Base-by-base conservation (phyloP, 2,888 invertebrate genomes). In the Elgonia sp. region DNA sequence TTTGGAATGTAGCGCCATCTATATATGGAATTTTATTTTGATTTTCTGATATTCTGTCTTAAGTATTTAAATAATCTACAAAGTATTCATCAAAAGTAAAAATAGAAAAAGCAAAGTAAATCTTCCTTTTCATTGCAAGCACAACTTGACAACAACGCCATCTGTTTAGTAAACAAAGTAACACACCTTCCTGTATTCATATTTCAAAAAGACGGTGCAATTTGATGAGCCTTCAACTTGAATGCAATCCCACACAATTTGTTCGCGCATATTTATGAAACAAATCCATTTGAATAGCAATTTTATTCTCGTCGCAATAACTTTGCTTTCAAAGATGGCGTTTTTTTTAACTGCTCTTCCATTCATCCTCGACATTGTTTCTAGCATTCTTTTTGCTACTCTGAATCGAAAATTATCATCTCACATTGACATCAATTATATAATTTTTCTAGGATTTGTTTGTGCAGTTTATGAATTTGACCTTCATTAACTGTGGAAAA, bases 351-450 rank as follows among this genome's bases (percentile, higher is more conserved):
- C 12, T 69, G 75, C 75, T 63, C 63, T 62, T 63, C 9, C 21
- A 76, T 50, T 76, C 20, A 76, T 63, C 63, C 75, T 76, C 75
- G 63, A 29, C 67, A 79, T 79, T 79, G 79, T 79, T 79, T 79
- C 69, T 21, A 42, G 6, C 69, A 62, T 62, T 42, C 80, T 60
- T 70, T 60, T 60, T 70, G 18, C 2, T 20, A 46, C 40, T 37
- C 67, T 20, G 77, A 80, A 80, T 77, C 10, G 67, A 80, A 80
- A 50, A 50, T 53, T 37, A 57, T 29, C 29, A 37, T 53, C 29
- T 80, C 39, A 14, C 69, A 79, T 79, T 69, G 79, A 80, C 70
- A 70, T 80, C 80, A 70, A 70, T 80, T 80, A 62, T 70, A 37
- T 69, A 50, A 70, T 21, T 39, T 50, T 70, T 62, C 80, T 70